Base-by-base conservation (phyloP, 1,140 invertebrate genomes). In the Listronotus bonariensis region DNA sequence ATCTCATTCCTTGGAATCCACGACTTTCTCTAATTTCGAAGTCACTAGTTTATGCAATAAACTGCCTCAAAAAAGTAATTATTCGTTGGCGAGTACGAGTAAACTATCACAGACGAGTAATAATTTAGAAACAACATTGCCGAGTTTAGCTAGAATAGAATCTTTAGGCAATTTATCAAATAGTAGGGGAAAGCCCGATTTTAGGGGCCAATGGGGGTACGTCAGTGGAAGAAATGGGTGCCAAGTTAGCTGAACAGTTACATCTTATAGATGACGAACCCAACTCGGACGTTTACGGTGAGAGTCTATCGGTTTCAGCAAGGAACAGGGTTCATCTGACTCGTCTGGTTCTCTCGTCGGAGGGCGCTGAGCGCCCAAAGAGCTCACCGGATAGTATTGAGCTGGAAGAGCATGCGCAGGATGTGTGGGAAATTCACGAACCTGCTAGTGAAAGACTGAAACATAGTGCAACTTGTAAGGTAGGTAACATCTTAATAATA, bases 391-490 rank as follows among this genome's bases (percentile, higher is more conserved):
- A 74, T 34, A 58, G 64, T n/a, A 68, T 74, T 8, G 71, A 74
- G 41, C 43, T 75, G 45, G 74, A 76, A 36, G 73, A 75, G 31
- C 53, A 48, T 15, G 56, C 58, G 7, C 72, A 69, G 51, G 73
- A 75, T 18, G 20, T 75, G 38, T 75, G 75, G 72, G 70, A 73
- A 45, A 74, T 72, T n/a, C 66, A 71, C 59, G 71, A 72, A 17
- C 62, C 65, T n/a, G 66, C 65, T 6, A 48, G 63, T 6, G 72
- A 74, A 56, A 57, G 70, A 15, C 60, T 71, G 18, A 71, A 74
- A 53, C 69, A 68, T 17, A 71, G 68, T 48, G 70, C 70, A 42
- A 72, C 72, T 9, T 76, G 69, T 49, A 76, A 77, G 49, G 67
- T 77, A 43, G 70, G 72, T 41, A 26, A 26, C 20, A 26, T 5